A percentile compares a stretch with the other conserved stretches of the same genome.
Evolutionary conservation across 2,113 vertebrate species (phyloP).

Genomic region (Eonycteris spelaea): DNA sequence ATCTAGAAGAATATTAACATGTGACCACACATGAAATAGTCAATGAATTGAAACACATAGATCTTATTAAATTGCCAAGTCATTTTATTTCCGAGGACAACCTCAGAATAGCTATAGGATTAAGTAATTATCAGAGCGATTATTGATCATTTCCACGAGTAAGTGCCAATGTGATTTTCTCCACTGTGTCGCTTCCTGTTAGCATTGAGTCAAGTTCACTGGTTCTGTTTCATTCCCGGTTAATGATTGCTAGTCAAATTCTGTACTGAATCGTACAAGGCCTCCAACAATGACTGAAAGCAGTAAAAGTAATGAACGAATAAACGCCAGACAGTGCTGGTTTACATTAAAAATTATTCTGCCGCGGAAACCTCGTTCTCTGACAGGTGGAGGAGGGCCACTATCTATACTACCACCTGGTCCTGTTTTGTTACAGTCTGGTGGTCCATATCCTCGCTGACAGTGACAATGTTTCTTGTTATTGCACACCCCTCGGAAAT

Average conservation of each 20-base stretch:
- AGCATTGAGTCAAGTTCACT: not conserved
- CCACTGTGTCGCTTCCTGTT: not conserved
- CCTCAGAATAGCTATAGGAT: too few relatives aligned
- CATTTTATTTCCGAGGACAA: too few relatives aligned
- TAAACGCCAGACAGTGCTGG: fast-evolving
- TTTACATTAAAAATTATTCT: fast-evolving
- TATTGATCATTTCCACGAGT: not conserved
- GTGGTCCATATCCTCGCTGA: conserved; percentile 71
- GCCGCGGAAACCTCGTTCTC: fast-evolving
- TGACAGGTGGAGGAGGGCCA: conserved; percentile 44
- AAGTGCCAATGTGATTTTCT: not conserved
- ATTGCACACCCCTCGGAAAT: conserved; percentile 77
- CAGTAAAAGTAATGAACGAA: fast-evolving
- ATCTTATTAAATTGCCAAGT: too few relatives aligned
- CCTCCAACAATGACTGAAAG: too few relatives aligned
- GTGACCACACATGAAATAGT: too few relatives aligned
- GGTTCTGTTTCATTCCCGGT: not conserved
- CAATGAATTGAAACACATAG: not conserved
- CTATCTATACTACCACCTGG: conserved; percentile 75
- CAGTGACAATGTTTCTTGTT: conserved; percentile 74
- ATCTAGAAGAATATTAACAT: too few relatives aligned
- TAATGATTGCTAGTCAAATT: not conserved
- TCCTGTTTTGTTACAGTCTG: conserved; percentile 41
- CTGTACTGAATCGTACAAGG: too few relatives aligned
- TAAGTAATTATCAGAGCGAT: not conserved